Conservation (phyloP, 2,888 invertebrate species). For the Drosophila mulleri region DNA sequence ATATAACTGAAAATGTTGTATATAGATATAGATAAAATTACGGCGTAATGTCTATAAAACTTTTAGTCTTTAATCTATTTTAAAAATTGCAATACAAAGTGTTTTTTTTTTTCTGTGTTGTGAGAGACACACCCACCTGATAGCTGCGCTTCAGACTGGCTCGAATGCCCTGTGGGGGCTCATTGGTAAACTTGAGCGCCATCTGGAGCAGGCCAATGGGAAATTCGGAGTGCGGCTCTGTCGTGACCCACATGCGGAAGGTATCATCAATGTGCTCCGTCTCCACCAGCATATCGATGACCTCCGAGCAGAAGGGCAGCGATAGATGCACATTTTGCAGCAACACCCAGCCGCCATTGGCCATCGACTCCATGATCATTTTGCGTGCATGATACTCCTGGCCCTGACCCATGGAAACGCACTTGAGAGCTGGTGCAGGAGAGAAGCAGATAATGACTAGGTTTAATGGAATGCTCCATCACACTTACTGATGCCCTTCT, state of each 20-base stretch:
- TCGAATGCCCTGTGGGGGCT: constrained; percentile 97
- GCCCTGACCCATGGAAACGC: constrained; percentile 99
- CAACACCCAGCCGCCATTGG: constrained; percentile 95
- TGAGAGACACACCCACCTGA: constrained; percentile 86
- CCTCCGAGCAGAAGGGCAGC: constrained; percentile 96
- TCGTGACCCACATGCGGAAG: constrained; percentile 97
- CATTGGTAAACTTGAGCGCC: constrained; percentile 98
- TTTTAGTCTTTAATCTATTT: background rate
- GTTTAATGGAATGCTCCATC: background rate
- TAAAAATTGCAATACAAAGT: background rate
- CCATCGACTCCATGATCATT: constrained; percentile 92
- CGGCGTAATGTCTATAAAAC: rapidly evolving
- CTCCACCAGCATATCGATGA: constrained; percentile 94
- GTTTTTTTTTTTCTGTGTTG: background rate
- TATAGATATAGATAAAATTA: background rate
- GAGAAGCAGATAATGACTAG: background rate
- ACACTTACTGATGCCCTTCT: constrained; percentile 91
- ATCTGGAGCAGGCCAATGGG: constrained; percentile 95
- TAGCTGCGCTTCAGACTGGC: constrained; percentile 98
- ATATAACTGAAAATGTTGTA: background rate
- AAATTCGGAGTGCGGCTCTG: constrained; percentile 96
- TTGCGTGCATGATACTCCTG: constrained; percentile 94
- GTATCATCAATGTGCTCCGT: constrained; percentile 92
- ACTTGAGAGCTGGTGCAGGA: constrained; percentile 87
- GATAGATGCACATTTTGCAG: constrained; percentile 98